Base-by-base conservation (phyloP, 1,140 invertebrate species). In the Metaphire vulgaris region DNA sequence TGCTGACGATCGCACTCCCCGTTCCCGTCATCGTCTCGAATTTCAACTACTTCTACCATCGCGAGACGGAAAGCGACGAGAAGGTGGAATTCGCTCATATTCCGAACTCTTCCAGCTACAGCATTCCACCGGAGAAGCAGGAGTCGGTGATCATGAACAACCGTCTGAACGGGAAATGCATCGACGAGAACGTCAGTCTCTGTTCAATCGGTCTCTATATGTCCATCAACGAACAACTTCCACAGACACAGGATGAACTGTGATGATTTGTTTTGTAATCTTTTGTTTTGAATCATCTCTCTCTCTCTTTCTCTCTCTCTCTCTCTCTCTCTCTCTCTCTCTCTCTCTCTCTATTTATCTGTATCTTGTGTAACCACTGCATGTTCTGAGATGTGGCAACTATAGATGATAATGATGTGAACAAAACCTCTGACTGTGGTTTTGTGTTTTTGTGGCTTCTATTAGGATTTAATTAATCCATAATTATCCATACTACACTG, bases 41-140 rank as follows among this genome's bases (percentile, higher is more conserved):
- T 90, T 99, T 99, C 91, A 99, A 99, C 89, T 99, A 99, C 90
- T 99, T 99, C 90, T 99, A 99, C 90, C 96, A 98, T 88, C 92
- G 96, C 85, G 72, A 73, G 72, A 73, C 72, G 12, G 72, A 73
- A 28, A 73, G 56, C 33, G 97, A 98, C 26, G 72, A 73, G 33
- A 73, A 73, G 41, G 33, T 73, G 41, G 41, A 56, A 21, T 56
- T 56, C 21, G 41, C 21, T 12, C 41, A 56, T 56, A 21, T 56
- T 6, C 41, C 6, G 41, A 56, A 56, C 41, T 56, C 41, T 21
- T 56, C 41, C 6, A 56, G 41, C 21, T 56, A 56, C 41, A 56
- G 41, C 41, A 56, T 56, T 56, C 41, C 41, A 56, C 41, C 41
- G 6, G 41, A 56, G 41, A 56, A 56, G 41, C 41, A 56, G 21